Evolutionary conservation across 2,888 invertebrate genomes (phyloP), one percentile per base, ranked within the genome.

Genomic region (Oscheius sp.): DNA sequence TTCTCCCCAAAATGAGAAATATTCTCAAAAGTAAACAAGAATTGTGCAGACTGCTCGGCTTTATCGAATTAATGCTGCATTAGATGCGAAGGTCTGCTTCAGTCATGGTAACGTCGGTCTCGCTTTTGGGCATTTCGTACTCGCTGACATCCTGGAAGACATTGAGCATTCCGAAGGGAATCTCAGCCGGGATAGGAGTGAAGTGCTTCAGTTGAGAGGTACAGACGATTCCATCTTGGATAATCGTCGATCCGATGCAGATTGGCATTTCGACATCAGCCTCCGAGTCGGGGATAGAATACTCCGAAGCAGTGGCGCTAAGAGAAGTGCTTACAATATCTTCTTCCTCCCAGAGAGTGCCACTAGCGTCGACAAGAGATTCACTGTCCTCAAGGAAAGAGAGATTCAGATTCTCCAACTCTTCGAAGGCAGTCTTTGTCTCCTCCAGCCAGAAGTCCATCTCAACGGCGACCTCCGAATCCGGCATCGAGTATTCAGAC

Each of bases 241-340:
- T 23, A n/a, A 12, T 34, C 34, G 23, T 17, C 0, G 20, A 33
- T 33, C 55, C 34, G 34, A 55, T 10, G 3, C 12, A n/a, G 6
- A 20, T 6, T 17, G 55, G 33, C 37, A 37, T 33, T 34, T 33
- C 33, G 20, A 55, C 55, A 25, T 33, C 23, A 12, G 55, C 34
- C 34, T 55, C 55, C n/a, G 33, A 31, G n/a, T 55, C 55, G 34
- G 55, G 34, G 17, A 55, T n/a, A n/a, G 55, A 55, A 34, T 55
- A 55, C 55, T 55, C 17, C 33, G 55, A 55, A 5, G 34, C 34
- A 5, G 48, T 48, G 12, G 48, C 48, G 12, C 23, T 48, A 4
- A 48, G 48, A 48, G n/a, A 42, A 3, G 42, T 42, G 42, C 42
- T 42, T 17, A 42, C 17, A 17, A n/a, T 17, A 17, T 42, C 42